A percentile compares a stretch with the other conserved stretches of the same genome.
phyloP scores from a whole-genome alignment of 1,140 invertebrate genomes.

The Sycophaga agraensis region DNA sequence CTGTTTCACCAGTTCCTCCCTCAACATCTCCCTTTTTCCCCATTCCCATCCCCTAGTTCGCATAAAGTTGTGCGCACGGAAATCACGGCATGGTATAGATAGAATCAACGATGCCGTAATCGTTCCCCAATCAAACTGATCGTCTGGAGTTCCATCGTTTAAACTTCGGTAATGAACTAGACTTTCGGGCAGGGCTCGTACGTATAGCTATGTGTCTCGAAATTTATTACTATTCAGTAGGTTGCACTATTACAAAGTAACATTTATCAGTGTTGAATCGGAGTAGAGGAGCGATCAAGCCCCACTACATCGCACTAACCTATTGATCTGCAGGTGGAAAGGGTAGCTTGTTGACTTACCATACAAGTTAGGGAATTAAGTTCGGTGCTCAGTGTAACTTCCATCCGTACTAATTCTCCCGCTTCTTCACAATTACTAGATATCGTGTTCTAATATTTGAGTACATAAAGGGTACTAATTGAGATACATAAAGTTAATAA shows the following conservation, averaged over 20 bases:
- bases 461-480: not conserved
- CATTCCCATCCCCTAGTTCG: not conserved
- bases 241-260: slow-evolving; percentile 30
- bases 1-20: slow-evolving; percentile 1
- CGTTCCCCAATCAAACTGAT: slow-evolving; percentile 25
- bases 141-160: slow-evolving; percentile 33
- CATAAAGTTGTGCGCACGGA: slow-evolving; percentile 18
- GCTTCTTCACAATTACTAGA: not conserved
- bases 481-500: too few relatives aligned
- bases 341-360: slow-evolving; percentile 5
- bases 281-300: slow-evolving; percentile 27
- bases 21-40: too few relatives aligned
- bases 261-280: slow-evolving; percentile 30
- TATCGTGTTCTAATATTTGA: not conserved
- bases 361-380: too few relatives aligned
- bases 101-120: slow-evolving; percentile 31
- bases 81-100: slow-evolving; percentile 9
- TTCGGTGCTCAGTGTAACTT: too few relatives aligned
- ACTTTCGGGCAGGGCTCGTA: slow-evolving; percentile 29
- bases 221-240: slow-evolving; percentile 38
- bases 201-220: not conserved
- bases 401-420: not conserved
- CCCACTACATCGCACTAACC: slow-evolving; percentile 6
- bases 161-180: slow-evolving; percentile 41
- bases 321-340: not conserved